These are phyloP conservation scores for Pseudococcus viburni DNA, from an alignment of 2,888 invertebrate species.

Conservation along the genomic window DNA sequence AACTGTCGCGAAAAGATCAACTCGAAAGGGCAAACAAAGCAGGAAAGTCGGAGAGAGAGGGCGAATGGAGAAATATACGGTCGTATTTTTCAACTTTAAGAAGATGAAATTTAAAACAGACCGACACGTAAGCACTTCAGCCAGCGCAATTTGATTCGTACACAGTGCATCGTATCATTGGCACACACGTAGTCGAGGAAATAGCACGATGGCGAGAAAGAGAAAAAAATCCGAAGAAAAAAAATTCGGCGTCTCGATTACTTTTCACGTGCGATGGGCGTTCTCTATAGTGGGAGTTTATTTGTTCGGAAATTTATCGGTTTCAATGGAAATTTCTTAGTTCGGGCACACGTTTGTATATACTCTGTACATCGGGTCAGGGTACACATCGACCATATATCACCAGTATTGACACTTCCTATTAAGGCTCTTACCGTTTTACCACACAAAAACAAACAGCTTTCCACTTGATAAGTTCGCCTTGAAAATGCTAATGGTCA, in stretches of 20 bases:
- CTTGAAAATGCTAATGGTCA: constrained; percentile 59
- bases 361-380: constrained; percentile 7
- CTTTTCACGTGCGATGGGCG: constrained; percentile 31
- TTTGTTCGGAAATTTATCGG: constrained; percentile 41
- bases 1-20: not conserved
- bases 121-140: not conserved
- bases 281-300: constrained; percentile 36
- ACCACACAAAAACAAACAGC: constrained; percentile 57
- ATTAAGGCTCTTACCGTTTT: constrained; percentile 57
- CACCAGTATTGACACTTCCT: constrained; percentile 57
- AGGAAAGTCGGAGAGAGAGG: not conserved
- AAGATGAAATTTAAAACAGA: not conserved
- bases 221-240: not conserved
- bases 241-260: constrained; percentile 14
- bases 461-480: constrained; percentile 53
- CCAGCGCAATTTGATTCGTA: not conserved
- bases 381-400: constrained; percentile 53
- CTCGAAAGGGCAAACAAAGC: not conserved
- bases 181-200: not conserved
- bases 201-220: not conserved
- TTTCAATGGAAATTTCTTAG: constrained; percentile 25
- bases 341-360: constrained; percentile 14
- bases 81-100: not conserved
- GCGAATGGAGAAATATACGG: not conserved
- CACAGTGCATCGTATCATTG: not conserved